Conservation (phyloP, 2,888 invertebrate species). For the Microchrysa polita region DNA sequence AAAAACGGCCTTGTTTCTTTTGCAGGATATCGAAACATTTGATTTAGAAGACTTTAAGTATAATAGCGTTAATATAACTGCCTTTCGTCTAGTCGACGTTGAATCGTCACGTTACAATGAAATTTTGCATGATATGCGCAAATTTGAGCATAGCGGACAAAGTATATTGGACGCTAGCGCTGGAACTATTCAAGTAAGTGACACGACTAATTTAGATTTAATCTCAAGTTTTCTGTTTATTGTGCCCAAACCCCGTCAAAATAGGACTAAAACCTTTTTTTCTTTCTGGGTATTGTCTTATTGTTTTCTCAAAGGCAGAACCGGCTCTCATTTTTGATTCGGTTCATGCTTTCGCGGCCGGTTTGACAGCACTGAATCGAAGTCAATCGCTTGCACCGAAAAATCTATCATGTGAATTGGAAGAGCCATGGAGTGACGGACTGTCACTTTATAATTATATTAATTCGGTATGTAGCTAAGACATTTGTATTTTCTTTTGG, state of each 20-base stretch:
- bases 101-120: constrained; percentile 79
- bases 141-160: constrained; percentile 85
- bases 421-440: constrained; percentile 82
- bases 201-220: neutral
- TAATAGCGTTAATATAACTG: constrained; percentile 95
- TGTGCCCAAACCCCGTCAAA: too few species aligned
- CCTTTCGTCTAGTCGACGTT: constrained; percentile 87
- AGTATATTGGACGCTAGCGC: constrained; percentile 72
- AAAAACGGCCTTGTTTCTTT: too few species aligned
- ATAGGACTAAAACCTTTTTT: too few species aligned
- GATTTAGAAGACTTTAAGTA: constrained; percentile 92
- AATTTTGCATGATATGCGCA: constrained; percentile 84
- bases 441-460: constrained; percentile 78
- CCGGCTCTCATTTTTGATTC: constrained; percentile 88
- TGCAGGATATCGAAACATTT: constrained; percentile 89
- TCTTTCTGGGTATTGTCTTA: neutral
- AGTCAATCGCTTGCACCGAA: constrained; percentile 74
- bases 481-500: too few species aligned
- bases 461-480: constrained; percentile 75
- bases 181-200: constrained; percentile 37
- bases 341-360: constrained; percentile 83
- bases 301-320: constrained; percentile 72
- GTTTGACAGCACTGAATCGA: constrained; percentile 76
- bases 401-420: constrained; percentile 85
- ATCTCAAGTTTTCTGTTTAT: too few species aligned